These are phyloP conservation scores for Phalacrocorax aristotelis DNA, from an alignment of 2,113 vertebrate species.

Conservation along the genomic window DNA sequence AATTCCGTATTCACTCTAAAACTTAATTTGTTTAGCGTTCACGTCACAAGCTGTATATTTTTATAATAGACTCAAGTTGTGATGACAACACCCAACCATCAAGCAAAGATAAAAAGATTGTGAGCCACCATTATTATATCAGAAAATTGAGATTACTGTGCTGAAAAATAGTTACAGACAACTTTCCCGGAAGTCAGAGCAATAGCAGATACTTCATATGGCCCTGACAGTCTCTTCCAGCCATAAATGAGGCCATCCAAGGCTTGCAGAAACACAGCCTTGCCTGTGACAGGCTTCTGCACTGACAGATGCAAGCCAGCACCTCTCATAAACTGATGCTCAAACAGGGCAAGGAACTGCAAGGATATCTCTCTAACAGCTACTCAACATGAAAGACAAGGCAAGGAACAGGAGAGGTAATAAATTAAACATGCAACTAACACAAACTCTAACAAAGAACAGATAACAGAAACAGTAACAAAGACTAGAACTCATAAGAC, in stretches of 20 bases:
- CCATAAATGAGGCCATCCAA: not conserved
- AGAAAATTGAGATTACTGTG: not conserved
- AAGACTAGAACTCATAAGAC: not conserved
- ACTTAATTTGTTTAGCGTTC: not conserved
- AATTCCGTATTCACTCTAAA: not conserved
- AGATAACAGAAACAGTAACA: conserved; percentile 4
- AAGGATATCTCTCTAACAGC: conserved; percentile 2
- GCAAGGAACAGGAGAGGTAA: conserved; percentile 29
- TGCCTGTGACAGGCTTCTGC: not conserved
- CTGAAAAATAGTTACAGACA: not conserved
- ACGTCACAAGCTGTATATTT: not conserved
- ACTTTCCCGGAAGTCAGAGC: not conserved
- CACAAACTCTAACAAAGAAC: not conserved
- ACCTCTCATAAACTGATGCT: not conserved
- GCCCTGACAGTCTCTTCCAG: not conserved
- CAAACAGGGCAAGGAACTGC: not conserved
- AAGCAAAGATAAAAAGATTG: not conserved
- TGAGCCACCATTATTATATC: not conserved
- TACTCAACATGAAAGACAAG: conserved; percentile 37
- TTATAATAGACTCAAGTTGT: not conserved
- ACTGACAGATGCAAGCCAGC: not conserved
- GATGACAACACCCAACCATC: not conserved
- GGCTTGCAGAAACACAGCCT: not conserved
- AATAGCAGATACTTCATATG: not conserved
- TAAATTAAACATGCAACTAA: conserved; percentile 32